Base-by-base conservation (phyloP, 2,888 invertebrate genomes). In the Drosophila merina region DNA sequence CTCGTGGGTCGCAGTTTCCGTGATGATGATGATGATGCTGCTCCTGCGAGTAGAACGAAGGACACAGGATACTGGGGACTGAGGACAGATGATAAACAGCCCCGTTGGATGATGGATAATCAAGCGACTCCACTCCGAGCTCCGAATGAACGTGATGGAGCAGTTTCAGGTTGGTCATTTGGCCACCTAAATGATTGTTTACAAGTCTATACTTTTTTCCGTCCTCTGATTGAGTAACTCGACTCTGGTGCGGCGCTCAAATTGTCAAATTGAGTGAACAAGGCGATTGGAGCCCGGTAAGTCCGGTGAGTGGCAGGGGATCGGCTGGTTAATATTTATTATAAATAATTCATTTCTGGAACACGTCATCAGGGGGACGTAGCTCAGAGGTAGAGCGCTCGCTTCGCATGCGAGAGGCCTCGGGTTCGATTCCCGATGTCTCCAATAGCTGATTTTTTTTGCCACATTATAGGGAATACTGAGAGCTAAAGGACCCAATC, bases 341-440 rank as follows among this genome's bases (percentile, higher is more conserved):
- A 42, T 14, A n/a, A 42, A 42, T 9, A 20, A 42, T 42, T n/a
- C 14, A 14, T 8, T 20, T 12, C 20, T 20, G 20, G 20, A 20
- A 20, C 14, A 9, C 9, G 0, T 25, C 25, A 44, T 25, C 33
- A 50, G 2, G 84, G 88, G 88, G 88, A 88, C 77, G 88, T 88
- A 88, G 88, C 88, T 88, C 88, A 88, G 88, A 85, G 88, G 88
- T 88, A 88, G 88, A 88, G 88, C 87, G 88, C 88, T 88, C 88
- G 88, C 84, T 86, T 83, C 83, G 88, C 88, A 88, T 89, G 88
- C 88, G 88, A 88, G 82, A 86, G 78, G 79, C 74, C 84, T 86
- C 89, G 89, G 88, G 89, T 88, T 89, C 89, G 86, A 89, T 86
- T 84, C 86, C 87, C 86, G 86, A 87, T 84, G 75, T 86, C 87